Evolutionary conservation across 2,888 invertebrate species (phyloP).

Genomic region (Podotricha telesiphe): DNA sequence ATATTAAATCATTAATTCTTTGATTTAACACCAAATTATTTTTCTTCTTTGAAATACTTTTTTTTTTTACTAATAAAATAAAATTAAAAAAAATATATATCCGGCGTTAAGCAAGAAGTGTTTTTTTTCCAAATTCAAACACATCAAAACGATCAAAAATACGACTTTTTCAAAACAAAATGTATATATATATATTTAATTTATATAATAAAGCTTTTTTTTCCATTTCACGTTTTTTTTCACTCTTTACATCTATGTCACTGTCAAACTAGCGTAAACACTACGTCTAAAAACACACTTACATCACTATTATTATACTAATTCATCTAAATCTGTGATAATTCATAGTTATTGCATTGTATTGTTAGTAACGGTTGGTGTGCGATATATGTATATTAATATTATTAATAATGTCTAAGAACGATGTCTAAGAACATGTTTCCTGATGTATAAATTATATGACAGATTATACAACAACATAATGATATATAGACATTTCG

Average conservation of each 20-base stretch:
- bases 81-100: too few relatives aligned
- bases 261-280: background rate
- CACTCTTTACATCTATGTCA: background rate
- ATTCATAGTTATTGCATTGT: conserved; percentile 22
- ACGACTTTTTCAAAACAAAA: background rate
- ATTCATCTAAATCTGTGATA: conserved; percentile 9
- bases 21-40: too few relatives aligned
- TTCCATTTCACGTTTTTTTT: background rate
- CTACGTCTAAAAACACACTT: conserved; percentile 8
- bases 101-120: too few relatives aligned
- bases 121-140: too few relatives aligned
- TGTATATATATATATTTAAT: background rate
- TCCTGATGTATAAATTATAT: background rate
- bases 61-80: too few relatives aligned
- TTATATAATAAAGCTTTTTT: background rate
- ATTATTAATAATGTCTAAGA: too few relatives aligned
- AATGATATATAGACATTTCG: too few relatives aligned
- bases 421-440: background rate
- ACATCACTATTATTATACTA: background rate
- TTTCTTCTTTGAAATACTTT: too few relatives aligned
- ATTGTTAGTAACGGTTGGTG: conserved; percentile 21
- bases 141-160: background rate
- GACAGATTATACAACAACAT: background rate
- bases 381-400: conserved; percentile 10
- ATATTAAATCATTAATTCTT: too few relatives aligned